Evolutionary conservation across 2,797 vertebrate species (phyloP).

Genomic region (Pantherophis vulpinus): DNA sequence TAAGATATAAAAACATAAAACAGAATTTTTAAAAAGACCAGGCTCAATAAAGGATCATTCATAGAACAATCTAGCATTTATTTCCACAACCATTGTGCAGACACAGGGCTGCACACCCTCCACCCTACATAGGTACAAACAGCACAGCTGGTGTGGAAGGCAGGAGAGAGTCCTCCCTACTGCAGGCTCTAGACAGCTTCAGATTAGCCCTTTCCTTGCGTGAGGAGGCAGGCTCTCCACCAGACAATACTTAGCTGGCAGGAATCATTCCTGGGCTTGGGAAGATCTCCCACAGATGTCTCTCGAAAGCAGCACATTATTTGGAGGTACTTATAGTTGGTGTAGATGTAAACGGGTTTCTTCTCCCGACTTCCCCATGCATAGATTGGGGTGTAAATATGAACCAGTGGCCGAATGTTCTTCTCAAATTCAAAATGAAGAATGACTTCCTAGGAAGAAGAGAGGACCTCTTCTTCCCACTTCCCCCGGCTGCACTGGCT

Average conservation of each 20-base stretch:
- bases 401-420: neutral
- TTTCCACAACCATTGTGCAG: neutral
- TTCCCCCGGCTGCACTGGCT: neutral
- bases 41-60: neutral
- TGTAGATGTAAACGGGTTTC: neutral
- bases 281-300: constrained; percentile 31
- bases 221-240: neutral
- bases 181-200: neutral
- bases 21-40: neutral
- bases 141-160: neutral
- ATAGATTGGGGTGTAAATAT: neutral
- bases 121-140: neutral
- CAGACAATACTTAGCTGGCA: constrained; percentile 34
- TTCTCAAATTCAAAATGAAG: neutral
- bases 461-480: too few species aligned
- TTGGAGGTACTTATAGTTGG: neutral
- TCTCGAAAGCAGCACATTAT: constrained; percentile 37
- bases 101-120: neutral
- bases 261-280: constrained; percentile 44
- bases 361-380: neutral
- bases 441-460: neutral
- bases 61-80: neutral
- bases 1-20: neutral
- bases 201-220: neutral
- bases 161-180: neutral